Evolutionary conservation across 1,140 invertebrate species (phyloP).

Genomic region (Brachystomella parvula): DNA sequence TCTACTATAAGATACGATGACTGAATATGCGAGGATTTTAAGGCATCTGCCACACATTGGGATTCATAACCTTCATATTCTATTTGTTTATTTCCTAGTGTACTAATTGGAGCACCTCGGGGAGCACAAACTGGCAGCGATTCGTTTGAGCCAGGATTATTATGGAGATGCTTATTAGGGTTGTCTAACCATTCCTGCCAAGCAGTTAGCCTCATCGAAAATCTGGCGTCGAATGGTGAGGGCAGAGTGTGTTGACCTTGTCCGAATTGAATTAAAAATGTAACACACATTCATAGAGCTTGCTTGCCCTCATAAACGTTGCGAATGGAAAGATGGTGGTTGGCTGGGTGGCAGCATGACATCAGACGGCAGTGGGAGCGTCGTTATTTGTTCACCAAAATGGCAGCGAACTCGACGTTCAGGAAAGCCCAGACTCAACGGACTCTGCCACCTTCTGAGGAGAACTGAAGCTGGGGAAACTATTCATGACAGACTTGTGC

Average conservation of each 20-base stretch:
- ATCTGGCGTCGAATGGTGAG: neutral
- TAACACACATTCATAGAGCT: neutral
- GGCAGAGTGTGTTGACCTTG: neutral
- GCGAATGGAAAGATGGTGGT: neutral
- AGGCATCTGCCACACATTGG: no score
- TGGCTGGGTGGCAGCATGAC: neutral
- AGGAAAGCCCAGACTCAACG: neutral
- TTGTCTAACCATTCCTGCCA: no score
- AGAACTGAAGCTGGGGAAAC: neutral
- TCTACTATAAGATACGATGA: no score
- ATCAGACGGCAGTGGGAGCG: neutral
- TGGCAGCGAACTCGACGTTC: neutral
- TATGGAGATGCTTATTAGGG: neutral
- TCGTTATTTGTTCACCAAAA: neutral
- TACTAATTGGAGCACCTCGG: no score
- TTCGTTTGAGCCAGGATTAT: neutral
- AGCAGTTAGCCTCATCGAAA: no score
- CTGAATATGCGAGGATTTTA: no score
- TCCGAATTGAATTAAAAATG: neutral
- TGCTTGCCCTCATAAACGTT: neutral
- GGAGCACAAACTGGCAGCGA: conserved; percentile 1
- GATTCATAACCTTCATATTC: no score
- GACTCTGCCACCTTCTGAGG: neutral
- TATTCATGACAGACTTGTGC: neutral
- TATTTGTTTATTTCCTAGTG: no score